Evolutionary conservation across 2,888 invertebrate species (phyloP), one percentile per base, ranked within the genome.

Genomic region (Anthrax anthrax): DNA sequence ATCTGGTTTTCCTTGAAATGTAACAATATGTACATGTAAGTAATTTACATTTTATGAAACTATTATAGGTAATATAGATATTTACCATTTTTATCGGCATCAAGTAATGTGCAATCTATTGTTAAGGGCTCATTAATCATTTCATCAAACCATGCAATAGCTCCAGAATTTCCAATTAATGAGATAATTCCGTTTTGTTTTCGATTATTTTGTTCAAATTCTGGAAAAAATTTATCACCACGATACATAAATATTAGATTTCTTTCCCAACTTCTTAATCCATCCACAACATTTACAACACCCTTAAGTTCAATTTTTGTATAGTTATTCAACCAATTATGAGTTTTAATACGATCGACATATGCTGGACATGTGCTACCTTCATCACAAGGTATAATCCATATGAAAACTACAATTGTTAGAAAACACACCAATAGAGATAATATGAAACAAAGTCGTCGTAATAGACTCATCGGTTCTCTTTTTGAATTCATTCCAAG

Each of bases 171-270:
- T 1, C 81, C 81, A 43, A 80, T 75, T 51, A 85, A 72, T 0
- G 81, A 77, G 18, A 83, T 71, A 9, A 83, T 75, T n/a, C 81
- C 84, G 59, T 81, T 60, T 51, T 61, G 56, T 34, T 65, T 67
- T 1, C 58, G 57, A 34, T 65, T 63, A 37, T 65, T 67, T 48
- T 67, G 67, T 49, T 68, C 64, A 50, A 70, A 70, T 42, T 75
- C 74, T 6, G 70, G 67, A 45, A 72, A 73, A 65, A 77, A 77
- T 43, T 76, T 72, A 60, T 80, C 79, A 8, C 81, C 82, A 47
- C 81, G 75, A 57, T 83, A 80, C 50, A 86, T 75, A 55, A 85
- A 77, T 54, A 85, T 80, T 39, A 87, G 64, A 64, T 84, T 85
- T 55, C 76, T 76, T 39, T 77, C 77, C 56, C 77, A 74, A 36